Evolutionary conservation across 2,113 vertebrate genomes (phyloP).

Genomic region (Clinocottus analis): DNA sequence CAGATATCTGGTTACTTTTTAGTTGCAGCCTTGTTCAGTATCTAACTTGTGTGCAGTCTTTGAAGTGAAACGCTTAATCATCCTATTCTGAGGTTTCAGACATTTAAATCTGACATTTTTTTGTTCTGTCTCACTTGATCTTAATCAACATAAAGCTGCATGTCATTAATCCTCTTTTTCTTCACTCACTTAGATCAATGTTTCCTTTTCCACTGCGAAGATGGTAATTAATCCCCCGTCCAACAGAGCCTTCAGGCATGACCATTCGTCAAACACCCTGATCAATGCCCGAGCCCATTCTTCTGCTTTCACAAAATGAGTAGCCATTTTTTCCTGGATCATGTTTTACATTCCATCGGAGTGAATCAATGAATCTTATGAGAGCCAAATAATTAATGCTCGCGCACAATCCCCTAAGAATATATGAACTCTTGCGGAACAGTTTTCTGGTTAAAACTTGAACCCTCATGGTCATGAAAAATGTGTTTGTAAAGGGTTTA

Average conservation of each 20-base stretch:
- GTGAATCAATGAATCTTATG: constrained; percentile 63
- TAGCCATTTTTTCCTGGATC: constrained; percentile 36
- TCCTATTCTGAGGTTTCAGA: constrained; percentile 35
- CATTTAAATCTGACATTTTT: constrained; percentile 37
- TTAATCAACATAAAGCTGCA: constrained; percentile 73
- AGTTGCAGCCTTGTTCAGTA: constrained; percentile 5
- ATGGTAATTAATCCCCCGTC: constrained; percentile 80
- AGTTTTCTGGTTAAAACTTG: constrained; percentile 26
- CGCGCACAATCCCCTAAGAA: constrained; percentile 22
- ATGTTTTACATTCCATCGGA: constrained; percentile 62
- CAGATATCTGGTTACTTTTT: not conserved
- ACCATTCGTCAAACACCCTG: constrained; percentile 67
- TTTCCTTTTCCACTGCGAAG: constrained; percentile 77
- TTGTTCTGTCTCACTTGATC: constrained; percentile 65
- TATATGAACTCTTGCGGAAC: constrained; percentile 22
- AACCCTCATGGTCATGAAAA: constrained; percentile 34
- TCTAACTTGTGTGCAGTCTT: constrained; percentile 9
- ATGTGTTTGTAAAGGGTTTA: constrained; percentile 29
- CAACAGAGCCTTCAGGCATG: constrained; percentile 72
- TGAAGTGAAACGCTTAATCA: constrained; percentile 30
- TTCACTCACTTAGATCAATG: constrained; percentile 78
- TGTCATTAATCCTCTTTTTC: constrained; percentile 79
- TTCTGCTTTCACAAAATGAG: constrained; percentile 59
- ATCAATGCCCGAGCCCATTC: constrained; percentile 69
- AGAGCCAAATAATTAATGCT: constrained; percentile 56